Conservation (phyloP, 1,140 invertebrate species). For the Drosophila pseudoananassae region DNA sequence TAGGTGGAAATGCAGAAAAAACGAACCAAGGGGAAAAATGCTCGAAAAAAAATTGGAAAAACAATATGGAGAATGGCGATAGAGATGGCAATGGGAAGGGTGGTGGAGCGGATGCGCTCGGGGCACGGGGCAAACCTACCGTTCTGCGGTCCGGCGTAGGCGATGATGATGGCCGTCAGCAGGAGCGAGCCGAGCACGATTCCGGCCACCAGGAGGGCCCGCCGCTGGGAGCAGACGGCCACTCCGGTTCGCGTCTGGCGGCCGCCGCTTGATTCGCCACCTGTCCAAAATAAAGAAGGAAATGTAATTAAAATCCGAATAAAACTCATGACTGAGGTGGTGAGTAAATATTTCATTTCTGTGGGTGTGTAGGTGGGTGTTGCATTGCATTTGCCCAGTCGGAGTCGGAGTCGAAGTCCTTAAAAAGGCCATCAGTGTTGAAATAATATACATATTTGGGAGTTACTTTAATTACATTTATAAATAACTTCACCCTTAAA, state of each 20-base stretch:
- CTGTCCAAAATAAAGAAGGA: slow-evolving; percentile 82
- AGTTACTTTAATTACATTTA: background rate
- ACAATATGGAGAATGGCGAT: slow-evolving; percentile 18
- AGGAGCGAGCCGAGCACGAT: slow-evolving; percentile 92
- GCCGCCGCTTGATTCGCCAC: slow-evolving; percentile 89
- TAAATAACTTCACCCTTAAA: too few relatives aligned
- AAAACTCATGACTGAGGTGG: slow-evolving; percentile 10
- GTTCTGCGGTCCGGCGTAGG: slow-evolving; percentile 92
- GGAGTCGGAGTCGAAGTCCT: background rate
- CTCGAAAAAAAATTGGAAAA: slow-evolving; percentile 48
- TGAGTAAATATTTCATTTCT: slow-evolving; percentile 45
- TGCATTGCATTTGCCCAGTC: slow-evolving; percentile 36
- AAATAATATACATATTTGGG: background rate
- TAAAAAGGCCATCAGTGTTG: background rate
- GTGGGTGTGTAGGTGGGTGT: slow-evolving; percentile 16
- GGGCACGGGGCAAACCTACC: slow-evolving; percentile 73
- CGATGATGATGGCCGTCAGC: slow-evolving; percentile 93
- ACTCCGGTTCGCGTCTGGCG: slow-evolving; percentile 91
- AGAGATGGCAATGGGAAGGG: background rate
- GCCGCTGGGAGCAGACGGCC: slow-evolving; percentile 93
- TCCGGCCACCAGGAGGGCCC: slow-evolving; percentile 91
- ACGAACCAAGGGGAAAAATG: slow-evolving; percentile 32
- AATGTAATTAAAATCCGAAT: slow-evolving; percentile 70
- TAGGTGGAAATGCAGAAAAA: slow-evolving; percentile 41
- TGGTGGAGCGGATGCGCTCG: slow-evolving; percentile 7